Base-by-base conservation (phyloP, 1,140 invertebrate genomes). In the Heterodera carotae region DNA sequence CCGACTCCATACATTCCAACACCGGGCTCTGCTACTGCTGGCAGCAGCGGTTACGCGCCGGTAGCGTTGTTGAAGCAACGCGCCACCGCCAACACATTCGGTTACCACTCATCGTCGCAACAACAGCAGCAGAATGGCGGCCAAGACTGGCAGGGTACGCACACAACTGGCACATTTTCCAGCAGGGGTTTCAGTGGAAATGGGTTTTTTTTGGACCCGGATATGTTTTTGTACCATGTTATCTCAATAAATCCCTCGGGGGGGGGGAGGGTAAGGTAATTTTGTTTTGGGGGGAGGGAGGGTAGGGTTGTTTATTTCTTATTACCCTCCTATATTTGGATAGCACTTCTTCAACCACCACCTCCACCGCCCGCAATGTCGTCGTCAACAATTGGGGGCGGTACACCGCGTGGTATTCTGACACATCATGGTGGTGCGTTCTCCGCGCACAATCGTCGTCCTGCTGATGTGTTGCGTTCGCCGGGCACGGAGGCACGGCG, bases 1-100 rank as follows among this genome's bases (percentile, higher is more conserved):
- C 15, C 59, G 59, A 70, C 69, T 43, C 69, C 69, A 29, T 70
- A 70, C 33, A 70, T 70, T 33, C 69, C 69, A 43, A 70, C 69
- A n/a, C 69, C 69, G 18, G 36, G 22, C 48, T 15, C 15, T 48
- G 29, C 39, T 34, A 12, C 33, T 25, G n/a, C n/a, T n/a, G n/a
- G n/a, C n/a, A n/a, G n/a, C 68, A 69, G 53, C 68, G 31, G 56
- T 2, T 70, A 56, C 59, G 27, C 34, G 48, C 59, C 34, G 25
- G n/a, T 0, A 43, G 34, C 25, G 39, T 31, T 15, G 48, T 36
- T 56, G 31, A 31, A 25, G 33, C 31, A 33, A 70, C 27, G 22
- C 69, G 34, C 48, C 27, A n/a, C 36, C 6, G n/a, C n/a, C n/a
- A n/a, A 27, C 31, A 12, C 69, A 27, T 18, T 2, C n/a, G 48